phyloP scores from a whole-genome alignment of 2,113 vertebrate species.

The Apus apus region DNA sequence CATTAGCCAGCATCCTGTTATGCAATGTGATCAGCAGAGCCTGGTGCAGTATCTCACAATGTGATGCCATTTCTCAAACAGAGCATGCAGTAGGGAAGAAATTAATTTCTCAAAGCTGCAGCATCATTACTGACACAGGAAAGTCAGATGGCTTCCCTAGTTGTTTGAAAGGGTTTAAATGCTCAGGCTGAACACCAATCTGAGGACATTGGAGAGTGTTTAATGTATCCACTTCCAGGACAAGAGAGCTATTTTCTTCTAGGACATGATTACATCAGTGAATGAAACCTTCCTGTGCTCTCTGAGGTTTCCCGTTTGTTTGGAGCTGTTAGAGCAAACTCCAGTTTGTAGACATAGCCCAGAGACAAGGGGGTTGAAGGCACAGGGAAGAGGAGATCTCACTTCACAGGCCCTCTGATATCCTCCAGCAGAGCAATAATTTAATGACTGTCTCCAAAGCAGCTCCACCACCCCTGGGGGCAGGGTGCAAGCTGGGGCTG shows the following conservation, averaged over 20 bases:
- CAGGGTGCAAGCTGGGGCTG: neutral
- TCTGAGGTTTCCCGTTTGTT: neutral
- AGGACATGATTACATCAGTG: neutral
- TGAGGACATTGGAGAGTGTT: neutral
- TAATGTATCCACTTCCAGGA: neutral
- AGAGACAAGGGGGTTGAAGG: neutral
- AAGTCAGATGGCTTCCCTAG: constrained; percentile 42
- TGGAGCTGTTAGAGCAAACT: neutral
- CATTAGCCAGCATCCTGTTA: constrained; percentile 70
- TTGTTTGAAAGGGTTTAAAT: constrained; percentile 34
- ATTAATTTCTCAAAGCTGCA: constrained; percentile 57
- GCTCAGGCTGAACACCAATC: neutral
- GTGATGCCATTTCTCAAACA: constrained; percentile 54
- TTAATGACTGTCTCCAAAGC: neutral
- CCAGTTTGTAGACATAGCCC: neutral
- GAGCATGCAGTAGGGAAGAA: constrained; percentile 46
- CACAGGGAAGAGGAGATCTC: neutral
- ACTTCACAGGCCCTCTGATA: neutral
- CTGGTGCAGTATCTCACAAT: constrained; percentile 53
- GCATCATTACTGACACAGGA: constrained; percentile 48
- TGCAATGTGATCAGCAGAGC: constrained; percentile 42
- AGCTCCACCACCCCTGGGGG: neutral
- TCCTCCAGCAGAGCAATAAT: neutral
- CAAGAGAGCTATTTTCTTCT: constrained; percentile 18
- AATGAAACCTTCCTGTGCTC: neutral